These are phyloP conservation scores for Danio choprae DNA, from an alignment of 2,797 vertebrate genomes.

Conservation along the genomic window DNA sequence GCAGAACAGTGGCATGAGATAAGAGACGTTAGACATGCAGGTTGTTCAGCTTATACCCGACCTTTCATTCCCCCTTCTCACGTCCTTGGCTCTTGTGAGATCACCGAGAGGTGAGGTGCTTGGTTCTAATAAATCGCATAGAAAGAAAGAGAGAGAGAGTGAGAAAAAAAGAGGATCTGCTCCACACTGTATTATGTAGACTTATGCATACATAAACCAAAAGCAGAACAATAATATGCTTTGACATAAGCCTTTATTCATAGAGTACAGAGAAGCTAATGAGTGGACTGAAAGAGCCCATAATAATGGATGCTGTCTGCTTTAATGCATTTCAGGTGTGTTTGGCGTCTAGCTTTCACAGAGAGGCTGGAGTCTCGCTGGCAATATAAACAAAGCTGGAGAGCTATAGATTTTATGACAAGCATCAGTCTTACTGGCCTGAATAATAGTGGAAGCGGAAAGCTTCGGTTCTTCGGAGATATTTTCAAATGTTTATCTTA, in stretches of 20 bases:
- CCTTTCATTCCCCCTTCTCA: slow-evolving; percentile 28
- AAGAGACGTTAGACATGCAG: slow-evolving; percentile 30
- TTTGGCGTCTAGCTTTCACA: slow-evolving; percentile 7
- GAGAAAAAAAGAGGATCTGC: slow-evolving; percentile 15
- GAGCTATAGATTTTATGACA: slow-evolving; percentile 36
- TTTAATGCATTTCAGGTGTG: slow-evolving; percentile 46
- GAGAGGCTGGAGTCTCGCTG: slow-evolving; percentile 1
- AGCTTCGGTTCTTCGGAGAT: not conserved
- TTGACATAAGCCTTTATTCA: slow-evolving; percentile 28
- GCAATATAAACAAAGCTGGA: slow-evolving; percentile 7
- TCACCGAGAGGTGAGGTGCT: slow-evolving; percentile 30
- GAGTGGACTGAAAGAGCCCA: slow-evolving; percentile 16
- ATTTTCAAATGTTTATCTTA: slow-evolving; percentile 18
- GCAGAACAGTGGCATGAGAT: slow-evolving; percentile 45
- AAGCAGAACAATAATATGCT: slow-evolving; percentile 42
- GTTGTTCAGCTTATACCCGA: slow-evolving; percentile 1
- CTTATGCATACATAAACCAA: slow-evolving; percentile 15
- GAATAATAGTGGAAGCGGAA: slow-evolving; percentile 17
- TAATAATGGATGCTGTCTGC: slow-evolving; percentile 33
- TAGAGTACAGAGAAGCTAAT: slow-evolving; percentile 26
- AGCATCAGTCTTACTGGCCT: slow-evolving; percentile 6
- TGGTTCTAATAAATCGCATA: slow-evolving; percentile 38
- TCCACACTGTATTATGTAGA: slow-evolving; percentile 18
- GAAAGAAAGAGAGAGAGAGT: slow-evolving; percentile 1
- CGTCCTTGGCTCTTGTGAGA: slow-evolving; percentile 37